Percentiles rank a stretch among this genome's conserved stretches.
These are phyloP conservation scores for Myiopsitta monachus DNA, from an alignment of 2,113 vertebrate genomes.

Conservation along the genomic window DNA sequence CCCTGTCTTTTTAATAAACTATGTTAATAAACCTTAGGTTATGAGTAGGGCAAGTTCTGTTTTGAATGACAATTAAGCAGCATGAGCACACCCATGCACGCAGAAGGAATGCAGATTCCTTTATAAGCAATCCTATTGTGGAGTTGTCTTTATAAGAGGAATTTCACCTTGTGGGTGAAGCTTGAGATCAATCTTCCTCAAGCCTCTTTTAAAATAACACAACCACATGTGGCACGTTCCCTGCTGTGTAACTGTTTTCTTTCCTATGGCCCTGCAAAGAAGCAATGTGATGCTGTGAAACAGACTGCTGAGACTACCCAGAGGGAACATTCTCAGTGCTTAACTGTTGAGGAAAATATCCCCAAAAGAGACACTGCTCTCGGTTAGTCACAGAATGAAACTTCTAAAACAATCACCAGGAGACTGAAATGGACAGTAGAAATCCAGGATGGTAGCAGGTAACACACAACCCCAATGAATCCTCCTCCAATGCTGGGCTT, in stretches of 20 bases:
- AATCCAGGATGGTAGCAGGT: background rate
- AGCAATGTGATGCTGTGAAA: background rate
- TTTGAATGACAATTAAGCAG: background rate
- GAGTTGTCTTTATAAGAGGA: background rate
- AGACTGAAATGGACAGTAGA: background rate
- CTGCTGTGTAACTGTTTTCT: slow-evolving; percentile 3
- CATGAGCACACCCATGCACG: background rate
- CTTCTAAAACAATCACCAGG: background rate
- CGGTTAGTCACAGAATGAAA: background rate
- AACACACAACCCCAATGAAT: background rate
- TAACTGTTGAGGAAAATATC: background rate
- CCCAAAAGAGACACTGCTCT: background rate
- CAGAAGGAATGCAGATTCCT: background rate
- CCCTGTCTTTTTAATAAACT: background rate
- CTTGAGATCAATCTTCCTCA: background rate
- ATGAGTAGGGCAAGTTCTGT: background rate
- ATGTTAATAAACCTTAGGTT: background rate
- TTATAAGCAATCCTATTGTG: background rate
- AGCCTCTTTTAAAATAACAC: background rate
- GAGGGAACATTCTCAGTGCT: background rate
- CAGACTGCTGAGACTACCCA: background rate
- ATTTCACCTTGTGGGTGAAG: background rate
- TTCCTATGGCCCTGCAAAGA: background rate
- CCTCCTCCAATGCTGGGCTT: background rate
- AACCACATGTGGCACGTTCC: background rate